Evolutionary conservation across 2,113 vertebrate genomes (phyloP).

Genomic region (Sakesphorus luctuosus): DNA sequence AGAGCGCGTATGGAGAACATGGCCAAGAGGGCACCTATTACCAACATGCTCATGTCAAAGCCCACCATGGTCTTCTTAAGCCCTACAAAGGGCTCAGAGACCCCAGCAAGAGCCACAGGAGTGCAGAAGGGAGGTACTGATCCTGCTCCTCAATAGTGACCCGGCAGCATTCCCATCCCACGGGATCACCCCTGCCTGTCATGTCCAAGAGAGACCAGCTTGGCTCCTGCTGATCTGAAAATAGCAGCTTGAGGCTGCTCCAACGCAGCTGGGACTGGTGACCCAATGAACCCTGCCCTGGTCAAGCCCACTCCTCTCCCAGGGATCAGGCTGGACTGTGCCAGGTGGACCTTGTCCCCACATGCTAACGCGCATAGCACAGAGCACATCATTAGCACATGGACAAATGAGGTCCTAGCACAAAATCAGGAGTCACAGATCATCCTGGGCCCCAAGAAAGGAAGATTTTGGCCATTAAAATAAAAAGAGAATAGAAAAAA

Average conservation of each 20-base stretch:
- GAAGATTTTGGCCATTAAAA: background rate
- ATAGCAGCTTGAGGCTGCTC: background rate
- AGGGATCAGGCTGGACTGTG: background rate
- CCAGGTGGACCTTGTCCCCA: background rate
- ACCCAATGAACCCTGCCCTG: background rate
- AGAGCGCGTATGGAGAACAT: accelerated
- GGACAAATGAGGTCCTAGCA: background rate
- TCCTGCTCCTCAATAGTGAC: background rate
- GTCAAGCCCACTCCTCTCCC: background rate
- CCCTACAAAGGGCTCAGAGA: background rate
- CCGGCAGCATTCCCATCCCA: background rate
- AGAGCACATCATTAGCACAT: accelerated
- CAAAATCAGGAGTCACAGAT: conserved; percentile 2
- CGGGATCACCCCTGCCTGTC: accelerated
- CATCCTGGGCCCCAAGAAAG: conserved; percentile 24
- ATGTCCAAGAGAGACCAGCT: background rate
- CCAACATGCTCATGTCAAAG: background rate
- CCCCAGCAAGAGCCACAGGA: background rate
- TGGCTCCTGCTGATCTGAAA: background rate
- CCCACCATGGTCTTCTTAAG: accelerated
- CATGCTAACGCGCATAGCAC: background rate
- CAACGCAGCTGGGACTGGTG: background rate
- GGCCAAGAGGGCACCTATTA: background rate
- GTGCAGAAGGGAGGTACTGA: background rate
- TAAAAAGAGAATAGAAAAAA: background rate